Percentiles rank a stretch among this genome's conserved stretches.
phyloP scores from a whole-genome alignment of 2,888 invertebrate genomes.

The Lithosia quadra region DNA sequence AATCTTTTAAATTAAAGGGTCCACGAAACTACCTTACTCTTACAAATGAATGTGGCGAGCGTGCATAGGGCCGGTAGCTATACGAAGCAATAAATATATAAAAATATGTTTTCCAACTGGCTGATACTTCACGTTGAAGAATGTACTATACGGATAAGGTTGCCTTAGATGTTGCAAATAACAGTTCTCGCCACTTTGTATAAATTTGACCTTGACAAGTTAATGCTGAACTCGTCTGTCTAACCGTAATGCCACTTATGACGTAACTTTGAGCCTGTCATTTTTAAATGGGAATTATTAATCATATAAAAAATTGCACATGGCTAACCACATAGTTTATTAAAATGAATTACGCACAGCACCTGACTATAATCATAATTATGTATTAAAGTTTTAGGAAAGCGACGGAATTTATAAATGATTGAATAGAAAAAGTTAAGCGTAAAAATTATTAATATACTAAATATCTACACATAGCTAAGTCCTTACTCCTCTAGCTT shows the following conservation, averaged over 20 bases:
- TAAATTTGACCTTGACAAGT: conserved; percentile 19
- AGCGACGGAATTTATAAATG: too few relatives aligned
- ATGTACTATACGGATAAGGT: conserved; percentile 10
- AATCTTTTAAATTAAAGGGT: too few relatives aligned
- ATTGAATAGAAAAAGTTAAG: too few relatives aligned
- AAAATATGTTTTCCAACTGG: not conserved
- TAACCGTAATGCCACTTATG: conserved; percentile 19
- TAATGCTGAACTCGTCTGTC: conserved; percentile 17
- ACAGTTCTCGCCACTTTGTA: conserved; percentile 12
- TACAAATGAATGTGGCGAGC: too few relatives aligned
- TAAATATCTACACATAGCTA: too few relatives aligned
- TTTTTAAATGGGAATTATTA: not conserved
- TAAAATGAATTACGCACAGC: not conserved
- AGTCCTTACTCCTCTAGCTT: too few relatives aligned
- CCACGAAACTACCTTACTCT: not conserved
- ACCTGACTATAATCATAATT: not conserved
- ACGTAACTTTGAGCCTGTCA: conserved; percentile 11
- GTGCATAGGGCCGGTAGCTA: not conserved
- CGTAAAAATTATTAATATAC: too few relatives aligned
- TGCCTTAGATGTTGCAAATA: conserved; percentile 9
- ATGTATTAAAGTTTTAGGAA: too few relatives aligned
- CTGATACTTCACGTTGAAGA: conserved; percentile 7
- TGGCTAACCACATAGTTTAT: not conserved
- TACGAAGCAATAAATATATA: not conserved
- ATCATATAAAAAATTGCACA: not conserved